Conservation (phyloP, 2,797 vertebrate genomes). For the Syngnathus acus region DNA sequence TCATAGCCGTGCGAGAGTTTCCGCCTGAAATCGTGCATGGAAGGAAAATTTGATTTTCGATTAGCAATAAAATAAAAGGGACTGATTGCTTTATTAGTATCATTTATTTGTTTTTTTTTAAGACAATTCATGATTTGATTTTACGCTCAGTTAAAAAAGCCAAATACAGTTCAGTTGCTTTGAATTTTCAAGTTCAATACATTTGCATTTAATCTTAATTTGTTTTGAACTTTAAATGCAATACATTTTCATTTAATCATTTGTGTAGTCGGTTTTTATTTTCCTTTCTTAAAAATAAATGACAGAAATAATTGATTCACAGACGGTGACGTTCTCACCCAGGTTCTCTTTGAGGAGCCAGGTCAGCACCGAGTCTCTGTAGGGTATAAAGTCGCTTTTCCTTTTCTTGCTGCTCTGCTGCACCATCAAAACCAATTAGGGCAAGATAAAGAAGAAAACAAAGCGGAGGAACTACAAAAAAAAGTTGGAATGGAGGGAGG, state of each 20-base stretch:
- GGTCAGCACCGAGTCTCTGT: constrained; percentile 85
- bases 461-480: not conserved
- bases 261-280: too few relatives aligned
- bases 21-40: constrained; percentile 65
- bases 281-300: not conserved
- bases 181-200: too few relatives aligned
- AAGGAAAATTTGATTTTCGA: too few relatives aligned
- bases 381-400: constrained; percentile 83
- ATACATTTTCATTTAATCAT: too few relatives aligned
- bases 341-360: constrained; percentile 88
- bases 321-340: constrained; percentile 52
- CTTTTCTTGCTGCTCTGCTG: constrained; percentile 80
- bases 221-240: too few relatives aligned
- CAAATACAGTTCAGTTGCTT: too few relatives aligned
- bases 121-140: not conserved
- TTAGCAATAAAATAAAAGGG: not conserved
- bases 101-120: not conserved
- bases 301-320: not conserved
- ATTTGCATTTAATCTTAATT: too few relatives aligned
- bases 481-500: not conserved
- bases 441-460: too few relatives aligned
- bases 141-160: too few relatives aligned
- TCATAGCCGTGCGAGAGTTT: constrained; percentile 89
- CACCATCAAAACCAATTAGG: not conserved
- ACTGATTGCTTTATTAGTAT: not conserved